A percentile compares a stretch with the other conserved stretches of the same genome.
Conservation (phyloP, 2,113 vertebrate species). For the Aegithalos caudatus region DNA sequence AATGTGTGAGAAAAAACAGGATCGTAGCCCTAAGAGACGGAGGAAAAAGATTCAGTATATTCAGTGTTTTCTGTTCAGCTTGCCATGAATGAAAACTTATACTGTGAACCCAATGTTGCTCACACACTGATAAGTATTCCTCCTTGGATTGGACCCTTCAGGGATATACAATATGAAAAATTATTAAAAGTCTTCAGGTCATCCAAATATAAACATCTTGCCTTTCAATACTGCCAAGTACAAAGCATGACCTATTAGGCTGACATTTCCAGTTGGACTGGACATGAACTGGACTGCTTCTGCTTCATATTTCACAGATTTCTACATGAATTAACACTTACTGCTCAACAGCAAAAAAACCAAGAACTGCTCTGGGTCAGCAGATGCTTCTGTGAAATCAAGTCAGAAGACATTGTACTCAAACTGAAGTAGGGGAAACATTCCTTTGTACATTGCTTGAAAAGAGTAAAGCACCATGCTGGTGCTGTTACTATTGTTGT, state of each 20-base stretch:
- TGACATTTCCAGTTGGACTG: not conserved
- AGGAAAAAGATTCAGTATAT: not conserved
- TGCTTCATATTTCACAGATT: conserved; percentile 31
- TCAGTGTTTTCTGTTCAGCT: not conserved
- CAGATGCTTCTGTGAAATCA: not conserved
- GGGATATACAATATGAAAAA: not conserved
- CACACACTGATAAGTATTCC: not conserved
- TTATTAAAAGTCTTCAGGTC: not conserved
- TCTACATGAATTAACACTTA: conserved; percentile 38
- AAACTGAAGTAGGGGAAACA: not conserved
- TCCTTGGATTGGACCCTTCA: not conserved
- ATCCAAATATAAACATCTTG: not conserved
- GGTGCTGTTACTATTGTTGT: not conserved
- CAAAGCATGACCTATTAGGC: not conserved
- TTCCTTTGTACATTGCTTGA: not conserved
- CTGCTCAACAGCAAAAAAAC: not conserved
- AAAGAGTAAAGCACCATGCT: not conserved
- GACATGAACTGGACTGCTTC: conserved; percentile 5
- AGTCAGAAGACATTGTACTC: not conserved
- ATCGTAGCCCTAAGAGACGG: not conserved
- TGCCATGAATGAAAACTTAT: not conserved
- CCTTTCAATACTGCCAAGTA: not conserved
- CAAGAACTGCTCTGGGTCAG: not conserved
- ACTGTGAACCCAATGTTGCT: not conserved
- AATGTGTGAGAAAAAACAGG: not conserved